Evolutionary conservation across 2,797 vertebrate species (phyloP).

Genomic region (Synaphobranchus kaupii): DNA sequence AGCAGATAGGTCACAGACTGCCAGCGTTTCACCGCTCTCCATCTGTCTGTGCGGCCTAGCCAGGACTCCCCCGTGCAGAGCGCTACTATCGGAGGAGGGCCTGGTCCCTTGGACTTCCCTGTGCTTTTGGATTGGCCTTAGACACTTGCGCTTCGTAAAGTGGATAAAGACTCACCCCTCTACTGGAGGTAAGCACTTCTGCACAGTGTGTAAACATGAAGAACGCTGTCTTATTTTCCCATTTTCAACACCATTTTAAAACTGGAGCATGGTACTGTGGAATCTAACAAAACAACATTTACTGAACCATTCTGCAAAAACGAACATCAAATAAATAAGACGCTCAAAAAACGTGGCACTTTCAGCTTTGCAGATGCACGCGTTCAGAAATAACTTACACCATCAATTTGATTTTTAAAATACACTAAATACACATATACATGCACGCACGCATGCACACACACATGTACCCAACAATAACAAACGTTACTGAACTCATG

Average conservation of each 20-base stretch:
- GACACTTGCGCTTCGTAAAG: background rate
- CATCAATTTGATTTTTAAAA: conserved; percentile 54
- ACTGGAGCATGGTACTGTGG: conserved; percentile 26
- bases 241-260: conserved; percentile 5
- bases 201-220: conserved; percentile 10
- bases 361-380: conserved; percentile 60
- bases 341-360: conserved; percentile 68
- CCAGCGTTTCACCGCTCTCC: background rate
- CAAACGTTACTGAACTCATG: conserved; percentile 63
- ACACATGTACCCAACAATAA: conserved; percentile 59
- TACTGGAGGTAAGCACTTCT: background rate
- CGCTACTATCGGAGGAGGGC: background rate
- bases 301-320: background rate
- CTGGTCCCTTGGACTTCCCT: background rate
- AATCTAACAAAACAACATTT: background rate
- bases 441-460: conserved; percentile 35
- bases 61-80: background rate
- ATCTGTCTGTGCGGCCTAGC: background rate
- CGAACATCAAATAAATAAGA: background rate
- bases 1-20: background rate
- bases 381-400: conserved; percentile 41
- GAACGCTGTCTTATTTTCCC: background rate
- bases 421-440: conserved; percentile 51
- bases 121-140: background rate
- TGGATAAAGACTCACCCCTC: background rate